Percentiles rank a stretch among this genome's conserved stretches.
These are phyloP conservation scores for Gouania willdenowi DNA, from an alignment of 2,797 vertebrate genomes.

Conservation along the genomic window DNA sequence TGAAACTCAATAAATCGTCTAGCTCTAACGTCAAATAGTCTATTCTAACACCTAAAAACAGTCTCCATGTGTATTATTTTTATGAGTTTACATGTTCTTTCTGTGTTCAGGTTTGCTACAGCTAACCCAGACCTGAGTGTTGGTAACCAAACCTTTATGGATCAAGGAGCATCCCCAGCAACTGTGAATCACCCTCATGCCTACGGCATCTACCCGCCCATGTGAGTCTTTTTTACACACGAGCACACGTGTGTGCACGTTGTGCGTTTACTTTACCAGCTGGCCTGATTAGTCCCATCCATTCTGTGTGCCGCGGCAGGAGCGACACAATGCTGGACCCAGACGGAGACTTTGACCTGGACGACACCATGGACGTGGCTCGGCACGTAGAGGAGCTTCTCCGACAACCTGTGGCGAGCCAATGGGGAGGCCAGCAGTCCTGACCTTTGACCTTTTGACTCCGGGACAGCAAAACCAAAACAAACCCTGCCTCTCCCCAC, in stretches of 20 bases:
- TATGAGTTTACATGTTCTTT: conserved; percentile 7
- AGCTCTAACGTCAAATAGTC: too few relatives aligned
- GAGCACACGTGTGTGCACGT: neutral
- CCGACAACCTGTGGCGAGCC: conserved; percentile 90
- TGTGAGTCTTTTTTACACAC: conserved; percentile 76
- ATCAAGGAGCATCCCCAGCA: conserved; percentile 87
- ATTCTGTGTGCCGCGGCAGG: conserved; percentile 62
- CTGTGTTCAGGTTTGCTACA: conserved; percentile 81
- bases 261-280: neutral
- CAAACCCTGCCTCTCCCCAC: conserved; percentile 26
- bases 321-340: conserved; percentile 86
- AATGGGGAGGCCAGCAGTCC: conserved; percentile 94
- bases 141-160: conserved; percentile 88
- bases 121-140: conserved; percentile 79
- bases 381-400: conserved; percentile 93
- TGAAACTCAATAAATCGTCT: too few relatives aligned
- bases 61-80: neutral
- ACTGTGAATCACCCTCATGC: conserved; percentile 81
- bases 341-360: conserved; percentile 92
- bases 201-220: conserved; percentile 86
- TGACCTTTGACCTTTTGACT: conserved; percentile 77
- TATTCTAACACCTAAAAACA: too few relatives aligned
- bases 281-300: conserved; percentile 8
- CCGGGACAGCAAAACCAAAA: conserved; percentile 33
- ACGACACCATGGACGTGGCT: conserved; percentile 96